A percentile compares a stretch with the other conserved stretches of the same genome.
Evolutionary conservation across 2,888 invertebrate species (phyloP).

Genomic region (Napeogenes inachia): DNA sequence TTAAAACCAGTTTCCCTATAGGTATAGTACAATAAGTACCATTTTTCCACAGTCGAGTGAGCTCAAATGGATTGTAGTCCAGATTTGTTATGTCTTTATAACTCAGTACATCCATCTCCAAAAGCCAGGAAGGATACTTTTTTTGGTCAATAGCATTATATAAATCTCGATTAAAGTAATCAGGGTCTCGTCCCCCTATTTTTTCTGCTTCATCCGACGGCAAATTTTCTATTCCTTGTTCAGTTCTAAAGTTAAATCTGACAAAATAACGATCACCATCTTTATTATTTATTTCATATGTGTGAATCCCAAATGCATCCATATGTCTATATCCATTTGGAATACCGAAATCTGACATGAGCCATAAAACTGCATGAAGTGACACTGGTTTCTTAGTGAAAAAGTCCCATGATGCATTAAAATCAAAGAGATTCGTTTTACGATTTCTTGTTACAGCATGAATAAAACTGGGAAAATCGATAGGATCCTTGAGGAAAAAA

Average conservation of each 20-base stretch:
- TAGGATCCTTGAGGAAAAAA: conserved; percentile 90
- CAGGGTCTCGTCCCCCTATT: conserved; percentile 84
- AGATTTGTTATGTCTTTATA: conserved; percentile 40
- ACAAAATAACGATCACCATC: conserved; percentile 84
- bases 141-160: conserved; percentile 89
- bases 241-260: conserved; percentile 93
- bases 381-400: conserved; percentile 87
- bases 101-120: conserved; percentile 54
- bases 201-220: conserved; percentile 78
- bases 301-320: conserved; percentile 94
- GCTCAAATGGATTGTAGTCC: conserved; percentile 55
- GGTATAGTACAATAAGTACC: conserved; percentile 48
- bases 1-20: conserved; percentile 48
- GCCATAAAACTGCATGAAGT: conserved; percentile 85
- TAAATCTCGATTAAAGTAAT: conserved; percentile 89
- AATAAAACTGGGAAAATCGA: conserved; percentile 88
- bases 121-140: conserved; percentile 58
- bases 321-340: conserved; percentile 93
- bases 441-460: conserved; percentile 96
- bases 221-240: conserved; percentile 89
- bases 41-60: conserved; percentile 53
- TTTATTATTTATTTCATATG: conserved; percentile 90
- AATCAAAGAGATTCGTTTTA: conserved; percentile 87
- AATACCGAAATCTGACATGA: conserved; percentile 90
- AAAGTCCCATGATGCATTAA: conserved; percentile 93